Percentiles rank a stretch among this genome's conserved stretches.
These are phyloP conservation scores for Sebastolobus alascanus DNA, from an alignment of 2,797 vertebrate genomes.

Conservation along the genomic window DNA sequence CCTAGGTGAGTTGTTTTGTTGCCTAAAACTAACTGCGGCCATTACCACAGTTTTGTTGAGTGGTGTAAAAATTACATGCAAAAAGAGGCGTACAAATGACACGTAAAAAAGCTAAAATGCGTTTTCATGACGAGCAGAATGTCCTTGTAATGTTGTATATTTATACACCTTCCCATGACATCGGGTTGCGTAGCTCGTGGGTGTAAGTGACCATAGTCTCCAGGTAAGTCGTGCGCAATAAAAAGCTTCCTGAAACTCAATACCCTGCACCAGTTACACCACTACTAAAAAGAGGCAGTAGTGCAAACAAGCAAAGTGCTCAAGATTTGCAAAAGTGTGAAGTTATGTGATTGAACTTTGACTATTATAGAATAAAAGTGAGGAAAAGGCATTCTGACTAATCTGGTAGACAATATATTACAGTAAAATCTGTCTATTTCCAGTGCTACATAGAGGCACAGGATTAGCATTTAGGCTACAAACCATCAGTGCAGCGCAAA, in stretches of 20 bases:
- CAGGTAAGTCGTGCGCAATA: neutral
- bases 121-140: no score
- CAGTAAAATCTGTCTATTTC: neutral
- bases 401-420: neutral
- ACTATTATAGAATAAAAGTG: neutral
- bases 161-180: no score
- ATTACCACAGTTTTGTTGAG: no score
- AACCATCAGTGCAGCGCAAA: neutral
- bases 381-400: neutral
- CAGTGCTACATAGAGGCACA: neutral
- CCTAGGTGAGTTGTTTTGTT: no score
- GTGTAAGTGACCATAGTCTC: neutral
- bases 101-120: no score
- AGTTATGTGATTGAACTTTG: neutral
- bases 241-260: neutral
- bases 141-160: no score
- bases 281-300: neutral
- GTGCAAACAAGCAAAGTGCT: neutral
- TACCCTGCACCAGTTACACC: neutral
- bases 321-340: neutral
- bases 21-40: no score
- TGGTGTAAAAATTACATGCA: no score
- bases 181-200: neutral
- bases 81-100: no score
- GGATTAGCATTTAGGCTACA: conserved; percentile 14